A percentile compares a stretch with the other conserved stretches of the same genome.
Conservation (phyloP, 2,113 vertebrate genomes). For the Tamias sibiricus region DNA sequence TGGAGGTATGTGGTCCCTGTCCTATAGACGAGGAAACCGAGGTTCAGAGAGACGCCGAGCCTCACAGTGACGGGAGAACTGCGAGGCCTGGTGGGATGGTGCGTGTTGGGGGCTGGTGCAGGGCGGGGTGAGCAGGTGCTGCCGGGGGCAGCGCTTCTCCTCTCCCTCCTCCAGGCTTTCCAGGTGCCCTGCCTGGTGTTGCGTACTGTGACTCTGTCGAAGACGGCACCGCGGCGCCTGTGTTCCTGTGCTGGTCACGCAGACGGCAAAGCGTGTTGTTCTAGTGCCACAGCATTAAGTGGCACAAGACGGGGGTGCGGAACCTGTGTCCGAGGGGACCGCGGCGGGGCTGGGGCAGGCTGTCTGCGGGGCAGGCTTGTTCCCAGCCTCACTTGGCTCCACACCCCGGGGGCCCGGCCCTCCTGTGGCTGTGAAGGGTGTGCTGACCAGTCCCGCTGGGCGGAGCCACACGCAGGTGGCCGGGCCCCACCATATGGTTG, state of each 20-base stretch:
- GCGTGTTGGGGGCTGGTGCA: accelerated
- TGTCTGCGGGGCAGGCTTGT: accelerated
- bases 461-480: too few relatives aligned
- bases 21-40: neutral
- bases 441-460: neutral
- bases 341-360: neutral
- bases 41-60: neutral
- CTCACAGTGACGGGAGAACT: accelerated
- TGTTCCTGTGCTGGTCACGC: accelerated
- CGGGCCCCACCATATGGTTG: neutral
- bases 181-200: accelerated
- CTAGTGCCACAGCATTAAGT: accelerated
- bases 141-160: accelerated
- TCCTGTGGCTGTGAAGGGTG: accelerated
- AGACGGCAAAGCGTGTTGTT: accelerated
- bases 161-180: neutral
- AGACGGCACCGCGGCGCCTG: accelerated
- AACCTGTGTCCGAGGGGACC: neutral
- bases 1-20: neutral
- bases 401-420: neutral
- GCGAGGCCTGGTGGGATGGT: accelerated
- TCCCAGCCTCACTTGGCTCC: neutral
- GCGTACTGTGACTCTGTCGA: accelerated
- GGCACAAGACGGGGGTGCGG: neutral
- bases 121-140: neutral